phyloP scores from a whole-genome alignment of 2,113 vertebrate species.

The Falcunculus frontatus region DNA sequence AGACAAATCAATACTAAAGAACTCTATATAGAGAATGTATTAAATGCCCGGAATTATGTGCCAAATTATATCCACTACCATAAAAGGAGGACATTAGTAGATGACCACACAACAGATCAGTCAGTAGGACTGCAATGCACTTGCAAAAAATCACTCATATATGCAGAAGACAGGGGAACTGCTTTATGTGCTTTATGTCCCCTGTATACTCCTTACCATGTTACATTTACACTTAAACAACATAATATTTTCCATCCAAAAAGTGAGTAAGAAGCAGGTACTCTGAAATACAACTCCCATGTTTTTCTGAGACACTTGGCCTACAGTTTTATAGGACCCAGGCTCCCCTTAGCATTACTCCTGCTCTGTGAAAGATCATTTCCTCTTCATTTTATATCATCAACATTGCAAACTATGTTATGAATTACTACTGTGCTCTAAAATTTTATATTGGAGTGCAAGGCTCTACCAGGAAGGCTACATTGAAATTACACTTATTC shows the following conservation, averaged over 20 bases:
- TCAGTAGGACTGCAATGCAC: background rate
- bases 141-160: background rate
- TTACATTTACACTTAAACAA: background rate
- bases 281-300: background rate
- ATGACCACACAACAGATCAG: background rate
- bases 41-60: background rate
- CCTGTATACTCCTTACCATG: background rate
- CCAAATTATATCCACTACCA: background rate
- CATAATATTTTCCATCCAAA: background rate
- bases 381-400: background rate
- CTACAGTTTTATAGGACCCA: background rate
- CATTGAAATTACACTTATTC: background rate
- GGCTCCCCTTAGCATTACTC: background rate
- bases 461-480: background rate
- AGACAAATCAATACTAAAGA: background rate
- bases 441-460: background rate
- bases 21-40: background rate
- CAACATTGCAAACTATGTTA: background rate
- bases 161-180: background rate
- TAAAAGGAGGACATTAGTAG: background rate
- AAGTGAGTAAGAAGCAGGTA: background rate
- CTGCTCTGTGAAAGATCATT: background rate
- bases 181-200: background rate
- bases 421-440: background rate
- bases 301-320: background rate